Evolutionary conservation across 2,797 vertebrate genomes (phyloP), one percentile per base, ranked within the genome.

Genomic region (Myripristis jacobus): DNA sequence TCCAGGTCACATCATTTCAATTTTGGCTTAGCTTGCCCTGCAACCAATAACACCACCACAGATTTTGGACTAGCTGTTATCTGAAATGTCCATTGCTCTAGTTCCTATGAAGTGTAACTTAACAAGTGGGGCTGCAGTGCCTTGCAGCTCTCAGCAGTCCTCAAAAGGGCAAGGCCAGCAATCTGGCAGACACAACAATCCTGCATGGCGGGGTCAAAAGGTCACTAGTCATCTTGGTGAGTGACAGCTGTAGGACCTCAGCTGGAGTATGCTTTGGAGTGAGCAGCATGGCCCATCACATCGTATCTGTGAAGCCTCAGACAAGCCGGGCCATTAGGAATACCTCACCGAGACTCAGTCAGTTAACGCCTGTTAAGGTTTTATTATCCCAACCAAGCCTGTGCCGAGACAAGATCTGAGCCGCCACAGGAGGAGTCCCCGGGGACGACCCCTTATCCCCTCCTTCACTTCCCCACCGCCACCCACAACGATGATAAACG

Each of bases 301-400:
- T 52, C 46, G 69, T 72, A 12, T 71, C 56, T 57, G 60, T 41
- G 64, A 60, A 63, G 68, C 61, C 51, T 64, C 51, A 58, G 66
- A 84, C 68, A 61, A 69, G 58, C 62, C 70, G 3, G 59, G 70
- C 19, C 70, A 65, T 81, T 73, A 76, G 73, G 77, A 83, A 59
- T 4, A 80, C 73, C 65, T 73, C 66, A 63, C 67, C 56, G 80
- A 80, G 82, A 90, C 81, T 87, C 83, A 80, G 66, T 73, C 63
- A 47, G 79, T 81, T 82, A 86, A 87, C 66, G 71, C 73, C 77
- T 85, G 83, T 81, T 80, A 87, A 83, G 79, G 80, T 85, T 87
- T 89, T 90, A 90, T 88, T 85, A 91, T 81, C 87, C 81, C 62
- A 29, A 21, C 64, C 79, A 70, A 77, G 82, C 53, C 74, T 73